Conservation (phyloP, 1,140 invertebrate species). For the Subanguina moxae region DNA sequence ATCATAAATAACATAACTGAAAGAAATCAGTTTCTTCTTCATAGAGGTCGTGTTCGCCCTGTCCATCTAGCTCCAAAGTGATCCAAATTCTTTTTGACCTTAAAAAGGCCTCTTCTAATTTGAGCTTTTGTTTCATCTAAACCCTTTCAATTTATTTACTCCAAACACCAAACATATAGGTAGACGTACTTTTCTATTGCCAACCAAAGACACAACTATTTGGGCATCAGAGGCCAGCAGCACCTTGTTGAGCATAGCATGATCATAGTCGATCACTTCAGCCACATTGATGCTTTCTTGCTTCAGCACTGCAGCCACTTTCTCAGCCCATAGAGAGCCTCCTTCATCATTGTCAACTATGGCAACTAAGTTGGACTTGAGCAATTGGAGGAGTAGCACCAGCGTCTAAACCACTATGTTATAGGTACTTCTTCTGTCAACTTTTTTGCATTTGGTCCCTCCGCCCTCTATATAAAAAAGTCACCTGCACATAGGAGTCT, state of each 20-base stretch:
- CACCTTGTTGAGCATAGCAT: slow-evolving; percentile 30
- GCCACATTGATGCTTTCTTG: slow-evolving; percentile 38
- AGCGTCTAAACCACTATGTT: slow-evolving; percentile 28
- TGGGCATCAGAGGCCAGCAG: slow-evolving; percentile 39
- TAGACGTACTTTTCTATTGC: slow-evolving; percentile 16
- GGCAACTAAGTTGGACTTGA: slow-evolving; percentile 8
- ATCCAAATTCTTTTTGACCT: slow-evolving; percentile 23
- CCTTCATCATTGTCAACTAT: slow-evolving; percentile 39
- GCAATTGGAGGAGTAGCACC: slow-evolving; percentile 30
- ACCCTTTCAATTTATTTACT: too few species aligned
- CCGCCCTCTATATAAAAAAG: too few species aligned
- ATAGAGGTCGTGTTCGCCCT: background rate
- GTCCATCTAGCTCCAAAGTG: slow-evolving; percentile 14
- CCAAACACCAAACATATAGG: too few species aligned
- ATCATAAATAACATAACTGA: too few species aligned
- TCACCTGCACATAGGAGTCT: slow-evolving; percentile 41
- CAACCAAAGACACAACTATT: slow-evolving; percentile 45
- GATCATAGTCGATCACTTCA: slow-evolving; percentile 43
- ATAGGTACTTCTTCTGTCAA: too few species aligned
- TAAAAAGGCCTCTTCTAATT: background rate
- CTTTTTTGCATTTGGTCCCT: background rate
- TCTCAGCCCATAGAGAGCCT: slow-evolving; percentile 12
- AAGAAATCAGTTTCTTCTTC: slow-evolving; percentile 8
- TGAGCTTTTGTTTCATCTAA: background rate
- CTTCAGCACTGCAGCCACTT: slow-evolving; percentile 32